These are phyloP conservation scores for Oreochromis spilurus DNA, from an alignment of 2,113 vertebrate genomes.

Conservation along the genomic window DNA sequence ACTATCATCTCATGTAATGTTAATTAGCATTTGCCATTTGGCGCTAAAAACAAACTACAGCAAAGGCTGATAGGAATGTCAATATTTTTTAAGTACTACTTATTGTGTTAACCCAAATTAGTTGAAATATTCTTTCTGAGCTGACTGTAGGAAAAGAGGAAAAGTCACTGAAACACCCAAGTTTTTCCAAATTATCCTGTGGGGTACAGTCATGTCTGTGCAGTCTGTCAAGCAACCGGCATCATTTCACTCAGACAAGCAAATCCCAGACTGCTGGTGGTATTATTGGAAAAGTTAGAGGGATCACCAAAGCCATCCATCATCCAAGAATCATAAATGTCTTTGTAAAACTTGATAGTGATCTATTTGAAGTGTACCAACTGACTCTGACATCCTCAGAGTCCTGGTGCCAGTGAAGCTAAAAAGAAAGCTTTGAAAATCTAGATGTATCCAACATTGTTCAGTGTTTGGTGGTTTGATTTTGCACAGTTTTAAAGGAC, in stretches of 20 bases:
- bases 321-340: neutral
- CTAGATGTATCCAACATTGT: neutral
- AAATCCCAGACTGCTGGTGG: neutral
- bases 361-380: neutral
- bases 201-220: neutral
- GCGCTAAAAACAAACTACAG: neutral
- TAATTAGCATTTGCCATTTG: neutral
- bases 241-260: neutral
- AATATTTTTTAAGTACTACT: neutral
- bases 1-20: neutral
- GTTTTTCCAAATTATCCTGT: neutral
- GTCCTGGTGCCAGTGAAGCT: neutral
- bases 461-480: neutral
- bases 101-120: neutral
- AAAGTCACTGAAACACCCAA: neutral
- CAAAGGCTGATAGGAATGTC: neutral
- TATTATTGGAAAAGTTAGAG: neutral
- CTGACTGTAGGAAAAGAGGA: neutral
- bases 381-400: neutral
- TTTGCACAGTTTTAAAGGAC: neutral
- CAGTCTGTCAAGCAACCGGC: neutral
- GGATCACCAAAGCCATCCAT: neutral
- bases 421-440: neutral
- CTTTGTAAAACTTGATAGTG: neutral
- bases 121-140: neutral